Percentiles rank a stretch among this genome's conserved stretches.
These are phyloP conservation scores for Rhodeus uyekii DNA, from an alignment of 2,797 vertebrate genomes.

Conservation along the genomic window DNA sequence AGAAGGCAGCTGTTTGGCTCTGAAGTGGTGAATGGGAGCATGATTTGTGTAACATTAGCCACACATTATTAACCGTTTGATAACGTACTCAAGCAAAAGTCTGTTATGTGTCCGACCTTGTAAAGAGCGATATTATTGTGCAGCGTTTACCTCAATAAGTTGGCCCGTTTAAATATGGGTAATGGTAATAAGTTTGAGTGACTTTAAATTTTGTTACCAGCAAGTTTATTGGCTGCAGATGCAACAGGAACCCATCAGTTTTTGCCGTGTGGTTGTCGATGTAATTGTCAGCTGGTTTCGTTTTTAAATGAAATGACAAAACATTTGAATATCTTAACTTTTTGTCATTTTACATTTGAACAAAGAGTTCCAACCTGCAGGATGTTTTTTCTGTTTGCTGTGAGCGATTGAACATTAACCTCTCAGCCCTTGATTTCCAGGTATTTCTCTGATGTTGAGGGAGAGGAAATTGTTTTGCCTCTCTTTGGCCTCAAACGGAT, in stretches of 20 bases:
- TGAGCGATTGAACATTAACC: conserved; percentile 1
- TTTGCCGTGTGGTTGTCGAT: not conserved
- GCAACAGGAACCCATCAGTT: not conserved
- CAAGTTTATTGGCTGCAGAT: not conserved
- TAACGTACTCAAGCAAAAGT: too few relatives aligned
- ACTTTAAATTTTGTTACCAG: too few relatives aligned
- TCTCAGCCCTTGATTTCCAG: conserved; percentile 2
- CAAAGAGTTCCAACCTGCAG: not conserved
- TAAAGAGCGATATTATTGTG: too few relatives aligned
- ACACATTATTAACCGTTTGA: too few relatives aligned
- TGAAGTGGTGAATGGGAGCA: too few relatives aligned
- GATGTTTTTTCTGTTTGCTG: not conserved
- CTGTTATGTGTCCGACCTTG: too few relatives aligned
- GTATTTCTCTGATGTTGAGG: conserved; percentile 14
- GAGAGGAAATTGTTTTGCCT: conserved; percentile 36
- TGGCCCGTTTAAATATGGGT: too few relatives aligned
- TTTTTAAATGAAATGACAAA: not conserved
- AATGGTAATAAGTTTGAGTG: too few relatives aligned
- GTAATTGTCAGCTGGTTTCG: not conserved
- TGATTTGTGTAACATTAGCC: too few relatives aligned
- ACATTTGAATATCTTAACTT: not conserved
- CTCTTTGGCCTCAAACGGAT: not conserved
- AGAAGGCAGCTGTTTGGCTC: too few relatives aligned
- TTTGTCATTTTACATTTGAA: not conserved
- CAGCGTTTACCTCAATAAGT: too few relatives aligned